Percentiles rank a stretch among this genome's conserved stretches.
Conservation (phyloP, 2,113 vertebrate species). For the Ageneiosus marmoratus region DNA sequence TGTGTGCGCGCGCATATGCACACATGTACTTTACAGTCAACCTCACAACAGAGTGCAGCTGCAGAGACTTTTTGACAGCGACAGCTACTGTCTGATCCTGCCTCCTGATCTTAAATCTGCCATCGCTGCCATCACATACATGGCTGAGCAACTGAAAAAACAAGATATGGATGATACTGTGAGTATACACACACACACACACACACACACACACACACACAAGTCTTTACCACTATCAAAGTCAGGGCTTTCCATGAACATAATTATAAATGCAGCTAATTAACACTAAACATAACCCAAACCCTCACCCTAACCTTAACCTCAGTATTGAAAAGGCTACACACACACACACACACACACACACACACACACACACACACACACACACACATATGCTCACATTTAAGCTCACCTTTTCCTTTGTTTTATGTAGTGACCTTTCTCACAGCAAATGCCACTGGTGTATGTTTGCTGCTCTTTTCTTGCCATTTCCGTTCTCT, state of each 20-base stretch:
- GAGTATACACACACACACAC: slow-evolving; percentile 46
- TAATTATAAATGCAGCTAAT: no score
- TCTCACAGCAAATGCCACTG: background rate
- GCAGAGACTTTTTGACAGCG: slow-evolving; percentile 67
- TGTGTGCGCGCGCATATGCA: background rate
- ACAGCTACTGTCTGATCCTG: slow-evolving; percentile 74
- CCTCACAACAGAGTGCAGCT: slow-evolving; percentile 70
- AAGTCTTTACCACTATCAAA: no score
- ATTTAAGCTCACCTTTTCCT: background rate
- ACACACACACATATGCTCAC: background rate
- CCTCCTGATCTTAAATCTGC: slow-evolving; percentile 81
- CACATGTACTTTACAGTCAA: slow-evolving; percentile 41
- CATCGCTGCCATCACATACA: slow-evolving; percentile 75
- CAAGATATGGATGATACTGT: slow-evolving; percentile 76
- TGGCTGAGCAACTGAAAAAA: slow-evolving; percentile 76
- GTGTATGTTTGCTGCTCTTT: background rate
- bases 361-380: background rate
- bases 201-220: slow-evolving; percentile 7
- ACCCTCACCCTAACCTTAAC: no score
- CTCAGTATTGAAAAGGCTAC: no score
- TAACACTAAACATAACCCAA: no score
- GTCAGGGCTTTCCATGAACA: no score
- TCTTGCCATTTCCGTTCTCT: background rate
- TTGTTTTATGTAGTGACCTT: background rate
- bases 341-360: no score